Evolutionary conservation across 2,797 vertebrate genomes (phyloP).

Genomic region (Bovichtus variegatus): DNA sequence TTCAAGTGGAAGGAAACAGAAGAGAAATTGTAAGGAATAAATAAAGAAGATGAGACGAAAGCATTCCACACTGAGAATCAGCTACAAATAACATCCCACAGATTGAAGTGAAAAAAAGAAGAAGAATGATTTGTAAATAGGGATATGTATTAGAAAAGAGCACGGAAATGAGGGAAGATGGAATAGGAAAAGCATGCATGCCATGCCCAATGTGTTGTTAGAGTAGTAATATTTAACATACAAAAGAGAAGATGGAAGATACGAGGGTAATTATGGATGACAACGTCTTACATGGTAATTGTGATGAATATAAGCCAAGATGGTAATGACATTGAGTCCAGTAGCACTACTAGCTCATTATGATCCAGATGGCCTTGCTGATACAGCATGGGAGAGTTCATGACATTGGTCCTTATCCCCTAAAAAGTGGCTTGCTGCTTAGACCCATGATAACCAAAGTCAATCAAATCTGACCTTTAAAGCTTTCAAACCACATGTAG

Average conservation of each 20-base stretch:
- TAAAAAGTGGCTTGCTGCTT: constrained; percentile 13
- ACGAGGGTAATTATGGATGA: constrained; percentile 29
- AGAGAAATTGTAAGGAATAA: constrained; percentile 7
- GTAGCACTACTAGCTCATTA: constrained; percentile 49
- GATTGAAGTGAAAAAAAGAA: not conserved
- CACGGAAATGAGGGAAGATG: not conserved
- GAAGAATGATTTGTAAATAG: too few species aligned
- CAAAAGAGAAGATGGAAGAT: constrained; percentile 2
- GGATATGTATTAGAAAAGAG: too few species aligned
- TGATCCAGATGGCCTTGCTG: constrained; percentile 55
- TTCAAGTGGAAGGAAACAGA: constrained; percentile 13
- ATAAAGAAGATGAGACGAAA: not conserved
- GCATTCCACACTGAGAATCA: not conserved
- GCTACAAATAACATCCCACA: not conserved
- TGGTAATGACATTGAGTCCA: constrained; percentile 34
- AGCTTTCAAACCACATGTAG: not conserved
- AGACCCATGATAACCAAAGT: not conserved
- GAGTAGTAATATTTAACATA: not conserved
- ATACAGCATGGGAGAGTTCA: constrained; percentile 14
- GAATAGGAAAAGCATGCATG: not conserved
- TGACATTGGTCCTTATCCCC: constrained; percentile 17
- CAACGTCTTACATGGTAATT: constrained; percentile 37
- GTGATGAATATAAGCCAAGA: constrained; percentile 44
- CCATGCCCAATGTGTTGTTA: not conserved
- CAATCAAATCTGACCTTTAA: constrained; percentile 13